A percentile compares a stretch with the other conserved stretches of the same genome.
Evolutionary conservation across 2,113 vertebrate genomes (phyloP).

Genomic region (Microcebus ravelobensis): DNA sequence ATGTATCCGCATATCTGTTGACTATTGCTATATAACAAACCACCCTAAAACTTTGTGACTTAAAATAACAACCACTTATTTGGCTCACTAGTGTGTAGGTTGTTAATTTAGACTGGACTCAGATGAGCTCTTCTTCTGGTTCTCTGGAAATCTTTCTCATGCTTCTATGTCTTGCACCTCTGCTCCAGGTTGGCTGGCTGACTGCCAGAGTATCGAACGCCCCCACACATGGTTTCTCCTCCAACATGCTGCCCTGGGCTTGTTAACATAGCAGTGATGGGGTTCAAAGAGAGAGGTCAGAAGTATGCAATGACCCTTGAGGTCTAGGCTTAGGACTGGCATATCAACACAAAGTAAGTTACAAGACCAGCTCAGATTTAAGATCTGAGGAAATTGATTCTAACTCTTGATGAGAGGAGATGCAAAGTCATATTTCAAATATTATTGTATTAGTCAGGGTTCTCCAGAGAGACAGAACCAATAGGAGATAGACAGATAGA

Average conservation of each 20-base stretch:
- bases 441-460: background rate
- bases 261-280: background rate
- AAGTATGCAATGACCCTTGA: background rate
- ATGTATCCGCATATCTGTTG: background rate
- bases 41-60: background rate
- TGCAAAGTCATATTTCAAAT: background rate
- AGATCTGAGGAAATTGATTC: background rate
- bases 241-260: background rate
- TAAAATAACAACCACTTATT: background rate
- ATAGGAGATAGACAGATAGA: background rate
- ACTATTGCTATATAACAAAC: background rate
- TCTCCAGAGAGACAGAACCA: background rate
- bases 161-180: background rate
- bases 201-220: fast-evolving
- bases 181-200: background rate
- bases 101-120: background rate
- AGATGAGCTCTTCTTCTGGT: background rate
- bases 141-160: background rate
- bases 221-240: background rate
- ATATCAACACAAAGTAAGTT: background rate
- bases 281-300: background rate
- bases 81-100: background rate
- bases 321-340: background rate
- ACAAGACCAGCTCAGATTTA: background rate
- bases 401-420: background rate